Base-by-base conservation (phyloP, 1,140 invertebrate genomes). In the Tetramorium simillimum region DNA sequence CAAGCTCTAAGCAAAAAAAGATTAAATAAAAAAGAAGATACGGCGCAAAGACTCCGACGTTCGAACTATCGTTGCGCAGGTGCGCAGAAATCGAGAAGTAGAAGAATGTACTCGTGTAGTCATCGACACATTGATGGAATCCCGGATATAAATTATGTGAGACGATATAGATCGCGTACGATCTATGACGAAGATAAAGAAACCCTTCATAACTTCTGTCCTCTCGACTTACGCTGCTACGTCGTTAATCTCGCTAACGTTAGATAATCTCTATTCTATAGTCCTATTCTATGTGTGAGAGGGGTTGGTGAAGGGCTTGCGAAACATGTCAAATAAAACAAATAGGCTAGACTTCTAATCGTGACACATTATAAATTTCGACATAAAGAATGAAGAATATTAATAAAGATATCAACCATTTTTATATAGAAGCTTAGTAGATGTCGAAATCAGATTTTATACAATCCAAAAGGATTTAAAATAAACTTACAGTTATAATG, bases 231-330 rank as follows among this genome's bases (percentile, higher is more conserved):
- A 49, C 58, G 75, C 80, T 72, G 56, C 63, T 69, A 86, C 21
- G n/a, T 82, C 82, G 87, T 91, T 91, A 86, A 91, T 88, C 3
- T 91, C 33, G 40, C 81, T 86, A 86, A 51, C 76, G 81, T 89
- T 91, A 91, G 70, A n/a, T 81, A 53, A 70, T 69, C 18, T 80
- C 90, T 91, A 91, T 3, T 87, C 84, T 91, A 87, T 85, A 70
- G 37, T 73, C 90, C 90, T 90, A 91, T 65, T 91, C 90, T 91
- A 91, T 89, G 85, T 91, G 69, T 91, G 69, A 91, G 82, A 90
- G 21, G 86, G 87, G 87, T 88, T 88, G 90, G 89, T 86, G 90
- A 86, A 80, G 84, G 87, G 84, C 84, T 90, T 80, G 84, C 87
- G 89, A 86, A 72, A 88, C 84, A 77, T 77, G 77, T 33, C 58